Evolutionary conservation across 2,113 vertebrate genomes (phyloP), one percentile per base, ranked within the genome.

Genomic region (Pollachius pollachius): DNA sequence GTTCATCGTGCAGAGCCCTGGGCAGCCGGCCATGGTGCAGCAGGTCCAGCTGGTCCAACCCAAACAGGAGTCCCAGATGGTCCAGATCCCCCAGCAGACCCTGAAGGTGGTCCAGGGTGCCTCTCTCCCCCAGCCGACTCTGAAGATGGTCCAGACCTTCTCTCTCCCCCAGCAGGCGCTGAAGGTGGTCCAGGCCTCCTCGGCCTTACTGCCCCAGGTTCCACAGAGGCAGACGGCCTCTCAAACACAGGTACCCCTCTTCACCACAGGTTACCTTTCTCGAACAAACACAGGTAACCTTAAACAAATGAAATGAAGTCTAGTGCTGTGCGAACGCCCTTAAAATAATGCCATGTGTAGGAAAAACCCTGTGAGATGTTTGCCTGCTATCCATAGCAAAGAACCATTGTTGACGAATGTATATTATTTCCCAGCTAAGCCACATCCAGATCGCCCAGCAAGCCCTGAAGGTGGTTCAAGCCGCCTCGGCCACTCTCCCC

Each of bases 161-260:
- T 12, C 41, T 11, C 6, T 99, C 79, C 97, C 97, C 0, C 93
- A 91, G 79, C 97, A 99, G 88, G 97, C 97, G 1, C 87, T 99
- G 70, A 95, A 97, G 1, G 97, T 99, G 80, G 97, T 99, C 17
- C 97, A 99, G 84, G 97, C 97, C 0, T 97, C 97, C 5, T 99
- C 97, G 0, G 96, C 97, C 80, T 97, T 96, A 0, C 88, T 98
- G 64, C 97, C 97, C 4, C 93, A 94, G 0, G 95, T 99, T 65
- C 97, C 97, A 1, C 97, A 98, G 83, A 97, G 96, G 78, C 90
- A 89, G 59, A 88, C 94, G 52, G 87, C 94, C 0, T 94, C 2
- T 91, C 95, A 95, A n/a, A 96, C 96, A 23, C 97, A 98, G 96
- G 97, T 98, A 94, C 0, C 4, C 18, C 62, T 60, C 23, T 60